Base-by-base conservation (phyloP, 2,113 vertebrate genomes). In the Ranitomeya variabilis region DNA sequence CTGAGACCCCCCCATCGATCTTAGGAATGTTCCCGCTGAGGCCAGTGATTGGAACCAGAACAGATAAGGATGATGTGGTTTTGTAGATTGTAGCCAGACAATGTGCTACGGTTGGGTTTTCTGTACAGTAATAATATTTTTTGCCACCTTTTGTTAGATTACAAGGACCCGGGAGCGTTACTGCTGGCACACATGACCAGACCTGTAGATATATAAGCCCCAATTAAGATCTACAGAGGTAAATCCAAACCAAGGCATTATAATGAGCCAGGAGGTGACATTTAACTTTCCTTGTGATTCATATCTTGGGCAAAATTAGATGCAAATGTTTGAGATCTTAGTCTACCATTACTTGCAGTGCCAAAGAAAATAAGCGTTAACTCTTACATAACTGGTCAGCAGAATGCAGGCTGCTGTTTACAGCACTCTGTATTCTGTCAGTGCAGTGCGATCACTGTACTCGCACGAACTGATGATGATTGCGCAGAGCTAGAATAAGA, bases 241-340 rank as follows among this genome's bases (percentile, higher is more conserved):
- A 60, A 62, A 82, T 62, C 59, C 26, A 6, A 26, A 59, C 18
- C 26, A 82, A 18, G 15, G 31, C 60, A 67, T 83, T 83, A 83
- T 83, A 64, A 52, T 37, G 51, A 66, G 60, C 23, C 31, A 12
- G 19, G 37, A 67, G 62, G 60, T 83, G 60, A 83, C 59, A 66
- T n/a, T 19, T 64, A 82, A 64, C 80, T 31, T 64, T 26, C 21
- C 55, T 14, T 64, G 80, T 83, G 80, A 83, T 83, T 83, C 80
- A 83, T 67, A 51, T 66, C 37, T 19, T 13, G 12, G 21, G 18
- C 31, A 66, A 66, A 83, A 83, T 67, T 45, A 66, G 37, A 37
- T 83, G 60, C 0, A 45, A 82, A 83, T 83, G 31, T 83, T 66
- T 83, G 60, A 31, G 19, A 14, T 67, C 18, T 37, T 21, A 31